Evolutionary conservation across 2,888 invertebrate species (phyloP).

Genomic region (Melanargia galathea): DNA sequence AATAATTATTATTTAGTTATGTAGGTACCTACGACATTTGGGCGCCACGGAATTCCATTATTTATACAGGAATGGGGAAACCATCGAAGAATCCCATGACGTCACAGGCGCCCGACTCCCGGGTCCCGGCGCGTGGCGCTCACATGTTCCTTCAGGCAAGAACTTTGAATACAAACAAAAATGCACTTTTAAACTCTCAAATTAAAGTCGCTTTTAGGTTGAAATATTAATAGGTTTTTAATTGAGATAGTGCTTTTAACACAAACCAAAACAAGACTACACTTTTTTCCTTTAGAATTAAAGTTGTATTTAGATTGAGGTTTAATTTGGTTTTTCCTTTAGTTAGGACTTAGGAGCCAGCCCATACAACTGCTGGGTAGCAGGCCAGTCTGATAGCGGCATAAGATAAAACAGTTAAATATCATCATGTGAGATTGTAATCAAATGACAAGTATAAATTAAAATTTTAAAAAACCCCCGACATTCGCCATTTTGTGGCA

Average conservation of each 20-base stretch:
- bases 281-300: conserved; percentile 7
- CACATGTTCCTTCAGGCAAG: conserved; percentile 52
- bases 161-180: conserved; percentile 18
- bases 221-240: neutral
- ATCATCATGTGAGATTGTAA: too few species aligned
- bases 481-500: too few species aligned
- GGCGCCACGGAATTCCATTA: conserved; percentile 14
- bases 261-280: conserved; percentile 11
- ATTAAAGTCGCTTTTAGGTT: conserved; percentile 1
- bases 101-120: conserved; percentile 64
- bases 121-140: conserved; percentile 53
- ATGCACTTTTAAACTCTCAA: conserved; percentile 10
- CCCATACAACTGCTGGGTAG: too few species aligned
- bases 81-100: conserved; percentile 63
- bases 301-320: neutral
- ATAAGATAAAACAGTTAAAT: too few species aligned
- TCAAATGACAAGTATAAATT: too few species aligned
- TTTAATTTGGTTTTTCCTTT: neutral
- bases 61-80: conserved; percentile 36
- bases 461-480: too few species aligned
- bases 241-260: neutral
- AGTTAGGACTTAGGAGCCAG: too few species aligned
- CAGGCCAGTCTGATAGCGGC: too few species aligned
- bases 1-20: conserved; percentile 14
- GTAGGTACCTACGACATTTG: neutral